phyloP scores from a whole-genome alignment of 2,797 vertebrate species.

The Phylloscopus collybita region DNA sequence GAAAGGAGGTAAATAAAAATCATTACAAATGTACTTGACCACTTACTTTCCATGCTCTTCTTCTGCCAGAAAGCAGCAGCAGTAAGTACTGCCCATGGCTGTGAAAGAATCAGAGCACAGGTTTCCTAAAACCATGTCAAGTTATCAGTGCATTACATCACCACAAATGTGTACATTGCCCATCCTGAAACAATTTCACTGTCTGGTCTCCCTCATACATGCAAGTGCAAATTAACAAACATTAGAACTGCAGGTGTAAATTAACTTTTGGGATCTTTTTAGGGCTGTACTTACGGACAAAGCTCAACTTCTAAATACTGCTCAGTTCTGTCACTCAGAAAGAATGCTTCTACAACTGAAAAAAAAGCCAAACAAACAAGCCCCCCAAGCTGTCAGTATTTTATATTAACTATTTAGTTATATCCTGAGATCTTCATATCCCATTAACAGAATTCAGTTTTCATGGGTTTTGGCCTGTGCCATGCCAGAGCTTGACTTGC shows the following conservation, averaged over 20 bases:
- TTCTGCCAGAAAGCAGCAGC: constrained; percentile 86
- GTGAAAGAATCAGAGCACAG: constrained; percentile 54
- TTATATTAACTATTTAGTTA: not conserved
- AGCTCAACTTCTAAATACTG: constrained; percentile 94
- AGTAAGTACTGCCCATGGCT: constrained; percentile 93
- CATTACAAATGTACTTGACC: not conserved
- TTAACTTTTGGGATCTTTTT: not conserved
- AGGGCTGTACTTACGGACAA: constrained; percentile 87
- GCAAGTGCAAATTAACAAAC: not conserved
- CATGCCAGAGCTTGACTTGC: not conserved
- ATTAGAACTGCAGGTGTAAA: not conserved
- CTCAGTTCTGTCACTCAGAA: constrained; percentile 84
- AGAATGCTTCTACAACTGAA: constrained; percentile 92
- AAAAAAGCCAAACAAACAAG: not conserved
- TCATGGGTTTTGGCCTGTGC: not conserved
- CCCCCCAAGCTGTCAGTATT: not conserved
- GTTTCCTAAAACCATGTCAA: not conserved
- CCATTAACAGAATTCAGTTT: not conserved
- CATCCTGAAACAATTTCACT: not conserved
- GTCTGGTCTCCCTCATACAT: not conserved
- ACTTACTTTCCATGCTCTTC: constrained; percentile 87
- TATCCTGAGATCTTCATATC: not conserved
- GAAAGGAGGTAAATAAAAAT: not conserved
- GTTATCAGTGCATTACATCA: not conserved
- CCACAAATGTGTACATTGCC: not conserved